phyloP scores from a whole-genome alignment of 2,797 vertebrate species.

The Chaunax sp. region DNA sequence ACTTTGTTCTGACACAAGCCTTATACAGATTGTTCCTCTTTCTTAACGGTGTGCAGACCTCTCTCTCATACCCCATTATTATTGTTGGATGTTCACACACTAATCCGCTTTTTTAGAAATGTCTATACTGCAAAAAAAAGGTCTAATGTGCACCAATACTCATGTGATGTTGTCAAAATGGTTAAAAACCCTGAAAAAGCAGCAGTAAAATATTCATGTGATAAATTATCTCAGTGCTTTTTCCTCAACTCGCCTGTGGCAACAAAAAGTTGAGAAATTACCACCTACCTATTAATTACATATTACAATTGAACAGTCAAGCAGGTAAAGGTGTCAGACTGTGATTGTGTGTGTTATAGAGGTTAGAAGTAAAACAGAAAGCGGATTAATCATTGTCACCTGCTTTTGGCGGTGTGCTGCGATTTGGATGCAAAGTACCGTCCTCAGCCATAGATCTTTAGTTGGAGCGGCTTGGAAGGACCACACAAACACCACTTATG shows the following conservation, averaged over 20 bases:
- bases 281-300: slow-evolving; percentile 28
- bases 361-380: slow-evolving; percentile 50
- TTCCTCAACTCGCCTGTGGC: slow-evolving; percentile 9
- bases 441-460: slow-evolving; percentile 47
- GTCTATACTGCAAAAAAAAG: too few species aligned
- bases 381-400: slow-evolving; percentile 60
- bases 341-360: slow-evolving; percentile 21
- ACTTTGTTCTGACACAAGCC: too few species aligned
- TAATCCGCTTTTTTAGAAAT: too few species aligned
- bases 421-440: slow-evolving; percentile 43
- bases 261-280: slow-evolving; percentile 19
- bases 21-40: too few species aligned
- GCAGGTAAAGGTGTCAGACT: not conserved
- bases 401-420: not conserved
- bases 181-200: slow-evolving; percentile 11
- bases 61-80: too few species aligned
- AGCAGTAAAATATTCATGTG: slow-evolving; percentile 36
- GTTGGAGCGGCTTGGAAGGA: slow-evolving; percentile 28
- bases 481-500: slow-evolving; percentile 48
- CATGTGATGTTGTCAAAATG: not conserved
- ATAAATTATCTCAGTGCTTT: slow-evolving; percentile 35
- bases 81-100: too few species aligned
- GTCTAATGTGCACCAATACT: not conserved
- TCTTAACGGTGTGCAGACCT: too few species aligned
- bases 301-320: slow-evolving; percentile 38